Conservation (phyloP, 2,888 invertebrate genomes). For the Scrobipalpa costella region DNA sequence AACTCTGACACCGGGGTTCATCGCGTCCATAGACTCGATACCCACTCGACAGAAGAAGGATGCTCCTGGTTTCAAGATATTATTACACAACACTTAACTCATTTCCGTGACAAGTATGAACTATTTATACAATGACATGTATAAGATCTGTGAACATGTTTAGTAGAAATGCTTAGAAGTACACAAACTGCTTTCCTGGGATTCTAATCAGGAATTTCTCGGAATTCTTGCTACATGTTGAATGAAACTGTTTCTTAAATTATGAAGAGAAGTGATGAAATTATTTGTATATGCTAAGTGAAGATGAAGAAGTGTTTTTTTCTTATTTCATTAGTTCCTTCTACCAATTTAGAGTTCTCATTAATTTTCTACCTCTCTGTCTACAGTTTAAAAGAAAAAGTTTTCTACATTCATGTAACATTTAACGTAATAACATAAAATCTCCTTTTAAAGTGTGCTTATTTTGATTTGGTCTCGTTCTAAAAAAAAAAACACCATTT, state of each 20-base stretch:
- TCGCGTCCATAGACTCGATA: too few species aligned
- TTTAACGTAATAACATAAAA: too few species aligned
- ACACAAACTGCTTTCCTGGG: neutral
- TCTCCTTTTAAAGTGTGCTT: neutral
- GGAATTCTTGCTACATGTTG: neutral
- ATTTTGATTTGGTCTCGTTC: neutral
- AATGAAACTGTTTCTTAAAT: neutral
- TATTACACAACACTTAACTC: neutral
- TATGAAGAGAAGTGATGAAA: neutral
- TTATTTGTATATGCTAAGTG: too few species aligned
- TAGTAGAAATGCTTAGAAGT: slow-evolving; percentile 8
- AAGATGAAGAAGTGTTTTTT: neutral
- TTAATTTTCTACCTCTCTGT: too few species aligned
- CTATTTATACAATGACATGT: slow-evolving; percentile 2
- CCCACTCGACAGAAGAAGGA: too few species aligned
- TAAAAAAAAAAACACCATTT: neutral
- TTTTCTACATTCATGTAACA: too few species aligned
- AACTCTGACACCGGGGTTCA: too few species aligned
- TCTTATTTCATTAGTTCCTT: neutral
- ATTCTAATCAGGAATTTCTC: neutral
- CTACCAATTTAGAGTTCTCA: too few species aligned
- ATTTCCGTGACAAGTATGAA: neutral
- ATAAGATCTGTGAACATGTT: slow-evolving; percentile 16
- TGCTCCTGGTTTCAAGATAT: neutral
- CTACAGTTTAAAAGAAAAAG: too few species aligned